Evolutionary conservation across 2,113 vertebrate species (phyloP), one percentile per base, ranked within the genome.

Genomic region (Brevimyrus niger): DNA sequence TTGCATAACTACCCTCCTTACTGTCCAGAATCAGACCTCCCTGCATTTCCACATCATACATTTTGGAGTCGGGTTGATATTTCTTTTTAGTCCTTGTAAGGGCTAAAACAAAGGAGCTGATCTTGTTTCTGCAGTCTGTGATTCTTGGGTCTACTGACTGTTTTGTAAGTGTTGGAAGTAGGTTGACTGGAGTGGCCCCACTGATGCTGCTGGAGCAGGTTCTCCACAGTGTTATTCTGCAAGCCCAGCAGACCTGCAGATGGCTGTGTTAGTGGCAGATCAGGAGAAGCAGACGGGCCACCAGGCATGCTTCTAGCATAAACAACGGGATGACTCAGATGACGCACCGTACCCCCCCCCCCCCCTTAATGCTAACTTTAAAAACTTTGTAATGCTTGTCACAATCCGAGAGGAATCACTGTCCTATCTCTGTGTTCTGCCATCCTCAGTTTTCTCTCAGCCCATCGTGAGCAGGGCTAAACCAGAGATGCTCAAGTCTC

Each of bases 401-500:
- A 19, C 4, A 21, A 47, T 47, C 27, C 87, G 21, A 27, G 21
- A n/a, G 31, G 10, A n/a, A 44, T 83, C 86, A 42, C 50, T 50
- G 65, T 46, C 10, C 42, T 82, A 1, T 89, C n/a, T 90, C 83
- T 85, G 91, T 23, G 1, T 19, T 80, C 89, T 91, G 42, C 90
- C 17, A 89, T 8, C 21, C 38, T 1, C 91, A 99, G 98, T 99
- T 31, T 99, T 99, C 46, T 97, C 98, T 0, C 98, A 99, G 94
- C 98, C 98, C 55, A 99, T 99, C 0, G 97, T 99, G 87, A 99
- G 97, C 95, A 95, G 97, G 4, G 98, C 98, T 0, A 95, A 95
- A 88, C 97, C 97, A 0, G 98, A 99, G 92, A 97, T 99, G 92
- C 96, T 99, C 1, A 97, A 96, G 61, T 98, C 98, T 0, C 98